Evolutionary conservation across 2,888 invertebrate species (phyloP).

Genomic region (Allacma fusca): DNA sequence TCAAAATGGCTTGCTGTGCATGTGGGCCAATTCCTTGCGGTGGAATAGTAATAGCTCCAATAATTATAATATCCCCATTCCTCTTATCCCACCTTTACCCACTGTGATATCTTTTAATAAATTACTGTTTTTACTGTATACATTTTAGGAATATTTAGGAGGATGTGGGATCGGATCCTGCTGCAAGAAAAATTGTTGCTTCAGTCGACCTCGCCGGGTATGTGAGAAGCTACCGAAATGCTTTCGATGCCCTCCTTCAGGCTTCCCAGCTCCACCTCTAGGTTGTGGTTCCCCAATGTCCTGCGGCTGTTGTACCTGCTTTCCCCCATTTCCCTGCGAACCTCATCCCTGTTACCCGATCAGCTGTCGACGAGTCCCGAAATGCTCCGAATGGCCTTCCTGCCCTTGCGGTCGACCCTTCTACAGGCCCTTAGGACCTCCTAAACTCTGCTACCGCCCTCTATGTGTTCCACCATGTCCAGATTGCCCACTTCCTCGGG

Average conservation of each 20-base stretch:
- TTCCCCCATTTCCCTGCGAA: constrained; percentile 21
- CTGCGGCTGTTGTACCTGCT: neutral
- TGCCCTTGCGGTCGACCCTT: constrained; percentile 33
- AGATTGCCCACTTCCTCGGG: constrained; percentile 22
- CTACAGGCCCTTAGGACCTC: constrained; percentile 27
- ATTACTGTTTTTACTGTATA: too few relatives aligned
- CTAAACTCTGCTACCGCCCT: constrained; percentile 19
- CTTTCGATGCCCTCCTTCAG: constrained; percentile 8
- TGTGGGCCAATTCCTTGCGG: neutral
- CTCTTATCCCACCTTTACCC: too few relatives aligned
- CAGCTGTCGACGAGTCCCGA: neutral
- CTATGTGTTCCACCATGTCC: constrained; percentile 2
- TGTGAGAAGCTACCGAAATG: constrained; percentile 1
- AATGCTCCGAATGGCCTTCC: constrained; percentile 33
- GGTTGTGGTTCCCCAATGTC: neutral
- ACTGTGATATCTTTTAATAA: too few relatives aligned
- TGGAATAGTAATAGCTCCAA: constrained; percentile 3
- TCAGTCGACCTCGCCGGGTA: neutral
- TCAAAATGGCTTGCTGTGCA: neutral
- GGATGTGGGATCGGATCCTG: neutral
- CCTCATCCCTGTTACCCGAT: constrained; percentile 28
- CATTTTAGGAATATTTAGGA: constrained; percentile 6
- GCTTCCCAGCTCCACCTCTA: constrained; percentile 12
- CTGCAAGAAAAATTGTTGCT: neutral
- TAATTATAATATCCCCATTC: too few relatives aligned